Evolutionary conservation across 1,140 invertebrate species (phyloP), one percentile per base, ranked within the genome.

Genomic region (Musca domestica): DNA sequence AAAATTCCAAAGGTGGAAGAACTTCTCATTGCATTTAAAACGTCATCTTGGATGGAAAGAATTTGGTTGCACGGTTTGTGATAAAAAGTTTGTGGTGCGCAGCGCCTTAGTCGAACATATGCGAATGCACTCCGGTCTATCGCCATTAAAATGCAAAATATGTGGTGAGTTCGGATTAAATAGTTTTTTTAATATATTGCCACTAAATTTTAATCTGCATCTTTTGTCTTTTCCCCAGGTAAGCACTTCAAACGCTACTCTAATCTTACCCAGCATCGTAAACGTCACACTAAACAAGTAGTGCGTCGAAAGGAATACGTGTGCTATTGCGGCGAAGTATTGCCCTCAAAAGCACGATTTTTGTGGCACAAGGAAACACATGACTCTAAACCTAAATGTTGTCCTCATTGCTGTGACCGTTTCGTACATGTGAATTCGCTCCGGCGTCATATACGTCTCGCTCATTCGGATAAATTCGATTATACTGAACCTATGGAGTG

Each of bases 301-400:
- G 89, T 89, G 71, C 86, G 86, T 64, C 89, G 89, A 71, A 91
- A 91, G 75, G 91, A 94, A 77, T 93, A 88, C 74, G 89, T 93
- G 73, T 92, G 91, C 73, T 86, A 89, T 64, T 95, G 92, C 78
- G 92, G 92, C 19, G 90, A 92, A 69, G 86, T 94, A 15, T 89
- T 94, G 78, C 90, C 91, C 71, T 92, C 92, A 23, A 89, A 90
- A 76, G 91, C 90, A 63, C 93, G 93, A 80, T 85, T 94, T 49
- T 86, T 87, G 0, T 94, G 92, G 92, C 93, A 95, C 81, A 88
- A 90, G 73, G 92, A 94, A 80, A 92, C 89, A 0, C 93, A 95
- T 81, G 91, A 92, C 66, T 83, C 87, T 4, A 90, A 90, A 78
- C 93, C 93, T 0, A 93, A 94, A 78, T 88, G 91, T 25, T 95